These are phyloP conservation scores for Eubasilissa splendida DNA, from an alignment of 2,888 invertebrate genomes.

Conservation along the genomic window DNA sequence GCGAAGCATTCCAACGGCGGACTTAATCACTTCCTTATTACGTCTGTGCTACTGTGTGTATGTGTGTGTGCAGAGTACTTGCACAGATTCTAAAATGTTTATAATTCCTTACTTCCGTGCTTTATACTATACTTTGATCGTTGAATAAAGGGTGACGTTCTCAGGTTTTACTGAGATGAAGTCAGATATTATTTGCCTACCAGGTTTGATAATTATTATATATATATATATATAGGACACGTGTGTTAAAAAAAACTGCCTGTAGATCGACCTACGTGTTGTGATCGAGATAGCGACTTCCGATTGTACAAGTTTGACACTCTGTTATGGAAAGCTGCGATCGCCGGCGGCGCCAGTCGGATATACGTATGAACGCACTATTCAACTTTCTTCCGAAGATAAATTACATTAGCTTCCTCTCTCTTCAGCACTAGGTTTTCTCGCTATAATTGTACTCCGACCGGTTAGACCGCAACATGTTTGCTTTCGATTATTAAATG, in stretches of 20 bases:
- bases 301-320: not conserved
- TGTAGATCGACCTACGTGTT: not conserved
- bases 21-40: too few species aligned
- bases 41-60: too few species aligned
- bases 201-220: too few species aligned
- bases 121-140: too few species aligned
- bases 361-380: not conserved
- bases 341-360: not conserved
- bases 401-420: slow-evolving; percentile 12
- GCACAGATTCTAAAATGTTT: too few species aligned
- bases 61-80: too few species aligned
- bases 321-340: not conserved
- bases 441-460: slow-evolving; percentile 20
- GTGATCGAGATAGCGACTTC: not conserved
- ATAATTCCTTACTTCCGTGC: too few species aligned
- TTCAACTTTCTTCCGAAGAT: slow-evolving; percentile 32
- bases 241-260: not conserved
- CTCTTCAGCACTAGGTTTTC: not conserved
- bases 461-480: slow-evolving; percentile 28
- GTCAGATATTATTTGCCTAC: too few species aligned
- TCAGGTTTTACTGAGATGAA: too few species aligned
- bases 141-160: too few species aligned
- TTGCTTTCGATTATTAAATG: slow-evolving; percentile 32
- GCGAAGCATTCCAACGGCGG: too few species aligned
- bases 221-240: too few species aligned